phyloP scores from a whole-genome alignment of 1,140 invertebrate species.

The Anagrus nilaparvatae region DNA sequence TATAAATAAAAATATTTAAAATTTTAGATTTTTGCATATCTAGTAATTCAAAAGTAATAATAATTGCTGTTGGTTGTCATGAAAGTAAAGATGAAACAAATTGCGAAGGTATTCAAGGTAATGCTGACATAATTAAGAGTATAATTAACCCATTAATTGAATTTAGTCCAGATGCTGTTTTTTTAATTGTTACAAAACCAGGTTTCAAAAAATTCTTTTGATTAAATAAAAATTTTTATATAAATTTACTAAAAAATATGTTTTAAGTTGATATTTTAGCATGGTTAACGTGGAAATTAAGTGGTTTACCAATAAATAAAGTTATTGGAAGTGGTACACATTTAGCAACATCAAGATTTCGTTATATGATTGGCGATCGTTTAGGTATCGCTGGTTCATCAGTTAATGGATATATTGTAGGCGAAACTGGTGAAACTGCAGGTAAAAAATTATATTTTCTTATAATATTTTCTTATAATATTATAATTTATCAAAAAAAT shows the following conservation, averaged over 20 bases:
- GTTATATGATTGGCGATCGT: conserved; percentile 46
- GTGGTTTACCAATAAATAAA: conserved; percentile 48
- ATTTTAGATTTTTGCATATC: conserved; percentile 46
- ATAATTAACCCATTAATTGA: conserved; percentile 47
- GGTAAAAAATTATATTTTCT: conserved; percentile 37
- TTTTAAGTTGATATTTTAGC: conserved; percentile 51
- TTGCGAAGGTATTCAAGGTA: conserved; percentile 47
- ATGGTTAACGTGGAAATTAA: conserved; percentile 58
- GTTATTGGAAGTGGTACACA: conserved; percentile 56
- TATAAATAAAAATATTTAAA: neutral
- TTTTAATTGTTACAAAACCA: conserved; percentile 52
- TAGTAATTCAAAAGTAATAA: conserved; percentile 47
- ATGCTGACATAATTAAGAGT: conserved; percentile 50
- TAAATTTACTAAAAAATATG: neutral
- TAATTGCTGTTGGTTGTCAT: conserved; percentile 49
- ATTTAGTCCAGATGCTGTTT: conserved; percentile 49
- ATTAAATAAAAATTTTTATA: neutral
- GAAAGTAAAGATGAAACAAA: conserved; percentile 46
- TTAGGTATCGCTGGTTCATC: conserved; percentile 46
- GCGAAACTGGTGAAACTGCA: conserved; percentile 55
- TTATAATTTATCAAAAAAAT: too few relatives aligned
- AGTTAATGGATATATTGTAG: conserved; percentile 50
- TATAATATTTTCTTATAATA: too few relatives aligned
- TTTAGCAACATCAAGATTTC: conserved; percentile 53
- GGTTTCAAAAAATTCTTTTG: conserved; percentile 30